Conservation (phyloP, 2,888 invertebrate genomes). For the Magallana nippona region DNA sequence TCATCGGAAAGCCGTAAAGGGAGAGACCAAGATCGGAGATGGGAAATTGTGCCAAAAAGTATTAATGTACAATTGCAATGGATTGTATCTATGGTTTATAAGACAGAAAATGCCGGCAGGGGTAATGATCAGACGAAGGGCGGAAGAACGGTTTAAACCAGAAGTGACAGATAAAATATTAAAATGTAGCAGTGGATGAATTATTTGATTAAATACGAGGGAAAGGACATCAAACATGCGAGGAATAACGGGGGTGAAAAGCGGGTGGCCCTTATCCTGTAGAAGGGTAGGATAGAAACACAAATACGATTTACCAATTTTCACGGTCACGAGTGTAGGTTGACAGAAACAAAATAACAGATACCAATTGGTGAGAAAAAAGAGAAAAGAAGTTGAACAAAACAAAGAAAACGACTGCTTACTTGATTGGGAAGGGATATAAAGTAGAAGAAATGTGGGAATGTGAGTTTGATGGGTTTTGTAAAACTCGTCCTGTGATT, state of each 20-base stretch:
- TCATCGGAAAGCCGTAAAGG: background rate
- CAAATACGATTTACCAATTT: constrained; percentile 38
- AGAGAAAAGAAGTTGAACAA: background rate
- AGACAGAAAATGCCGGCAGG: constrained; percentile 11
- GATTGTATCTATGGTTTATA: background rate
- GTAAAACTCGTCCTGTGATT: background rate
- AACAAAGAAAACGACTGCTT: background rate
- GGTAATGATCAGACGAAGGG: constrained; percentile 7
- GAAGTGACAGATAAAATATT: background rate
- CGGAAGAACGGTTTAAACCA: constrained; percentile 1
- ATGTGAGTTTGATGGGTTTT: constrained; percentile 1
- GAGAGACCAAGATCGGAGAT: constrained; percentile 7
- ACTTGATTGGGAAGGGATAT: background rate
- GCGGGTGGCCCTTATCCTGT: constrained; percentile 36
- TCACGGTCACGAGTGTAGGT: background rate
- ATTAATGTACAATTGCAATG: constrained; percentile 8
- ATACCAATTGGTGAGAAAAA: background rate
- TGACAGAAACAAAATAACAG: background rate
- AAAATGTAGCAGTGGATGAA: too few relatives aligned
- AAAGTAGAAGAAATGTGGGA: constrained; percentile 36
- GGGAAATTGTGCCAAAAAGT: constrained; percentile 20
- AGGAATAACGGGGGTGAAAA: constrained; percentile 33
- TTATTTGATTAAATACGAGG: too few relatives aligned
- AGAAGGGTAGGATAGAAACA: constrained; percentile 35
- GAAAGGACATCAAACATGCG: constrained; percentile 27